Base-by-base conservation (phyloP, 1,140 invertebrate genomes). In the Bombyx mandarina region DNA sequence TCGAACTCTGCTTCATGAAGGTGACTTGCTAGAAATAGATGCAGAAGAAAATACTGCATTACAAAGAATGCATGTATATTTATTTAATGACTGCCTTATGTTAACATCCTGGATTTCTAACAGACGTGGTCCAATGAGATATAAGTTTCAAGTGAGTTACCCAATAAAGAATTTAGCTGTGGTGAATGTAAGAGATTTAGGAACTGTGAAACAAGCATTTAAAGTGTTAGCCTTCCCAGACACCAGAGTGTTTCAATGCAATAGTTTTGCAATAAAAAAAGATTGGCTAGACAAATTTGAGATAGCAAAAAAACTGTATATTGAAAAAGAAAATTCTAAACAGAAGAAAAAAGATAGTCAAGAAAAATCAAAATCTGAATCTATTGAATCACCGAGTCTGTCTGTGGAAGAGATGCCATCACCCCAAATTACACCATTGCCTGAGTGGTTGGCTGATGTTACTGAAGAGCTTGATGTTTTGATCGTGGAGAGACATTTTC, bases 401-500 rank as follows among this genome's bases (percentile, higher is more conserved):
- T 86, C 75, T 57, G 81, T 83, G 58, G 83, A 80, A 83, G 91
- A 59, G 88, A 90, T 76, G 66, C 80, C 53, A 82, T 91, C 70
- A 83, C 91, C 58, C 84, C 92, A 82, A 88, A 89, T 73, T 71
- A 82, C 67, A 79, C 90, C 56, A 67, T 86, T 92, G 43, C 95
- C 95, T 1, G 96, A 98, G 66, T 99, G 98, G 98, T 81, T 99
- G 43, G 74, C 93, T 56, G 97, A 99, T 85, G 91, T 97, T 0
- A 93, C 96, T 18, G 98, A 99, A 81, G 97, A 99, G 84, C 88
- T 99, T 26, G 98, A 99, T 89, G 97, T 99, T 12, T 93, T 94
- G 61, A 97, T 99, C 66, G 98, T 98, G n/a, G 97, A 99, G 82
- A 91, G 98, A 68, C 96, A 99, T 78, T 99, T 99, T 82, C 97